phyloP scores from a whole-genome alignment of 1,140 invertebrate species.

The Antheraea mylitta region DNA sequence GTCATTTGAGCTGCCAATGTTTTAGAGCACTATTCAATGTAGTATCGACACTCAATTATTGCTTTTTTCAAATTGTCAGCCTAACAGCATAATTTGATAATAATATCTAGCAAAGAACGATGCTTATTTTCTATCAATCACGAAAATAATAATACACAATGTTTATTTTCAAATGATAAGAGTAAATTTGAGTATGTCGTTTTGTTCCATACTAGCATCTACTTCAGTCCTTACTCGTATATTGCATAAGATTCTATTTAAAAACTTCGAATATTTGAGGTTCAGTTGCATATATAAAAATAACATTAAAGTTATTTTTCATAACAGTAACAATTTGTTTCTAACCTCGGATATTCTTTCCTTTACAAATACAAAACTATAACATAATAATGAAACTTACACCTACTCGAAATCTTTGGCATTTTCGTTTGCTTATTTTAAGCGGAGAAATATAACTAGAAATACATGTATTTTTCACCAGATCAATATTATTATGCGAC shows the following conservation, averaged over 20 bases:
- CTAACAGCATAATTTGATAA: conserved; percentile 17
- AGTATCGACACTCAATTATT: conserved; percentile 15
- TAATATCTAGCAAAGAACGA: background rate
- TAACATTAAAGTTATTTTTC: conserved; percentile 63
- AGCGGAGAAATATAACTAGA: conserved; percentile 48
- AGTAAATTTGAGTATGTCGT: conserved; percentile 55
- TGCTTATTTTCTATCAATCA: background rate
- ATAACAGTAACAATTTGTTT: conserved; percentile 77
- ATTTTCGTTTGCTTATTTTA: conserved; percentile 59
- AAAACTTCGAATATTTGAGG: conserved; percentile 61
- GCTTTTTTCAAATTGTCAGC: conserved; percentile 21
- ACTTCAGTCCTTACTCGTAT: conserved; percentile 69
- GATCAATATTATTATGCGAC: conserved; percentile 16
- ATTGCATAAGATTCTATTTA: conserved; percentile 58
- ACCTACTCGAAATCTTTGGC: conserved; percentile 74
- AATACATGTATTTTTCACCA: conserved; percentile 37
- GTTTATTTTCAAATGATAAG: conserved; percentile 49
- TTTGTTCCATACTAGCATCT: conserved; percentile 54
- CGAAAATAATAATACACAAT: background rate
- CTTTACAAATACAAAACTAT: conserved; percentile 43
- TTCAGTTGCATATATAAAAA: conserved; percentile 69
- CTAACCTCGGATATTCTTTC: conserved; percentile 45
- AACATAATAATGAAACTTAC: conserved; percentile 54
- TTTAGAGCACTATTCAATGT: background rate
- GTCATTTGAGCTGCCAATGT: conserved; percentile 24